A percentile compares a stretch with the other conserved stretches of the same genome.
Evolutionary conservation across 1,140 invertebrate species (phyloP).

Genomic region (Triops longicaudatus): DNA sequence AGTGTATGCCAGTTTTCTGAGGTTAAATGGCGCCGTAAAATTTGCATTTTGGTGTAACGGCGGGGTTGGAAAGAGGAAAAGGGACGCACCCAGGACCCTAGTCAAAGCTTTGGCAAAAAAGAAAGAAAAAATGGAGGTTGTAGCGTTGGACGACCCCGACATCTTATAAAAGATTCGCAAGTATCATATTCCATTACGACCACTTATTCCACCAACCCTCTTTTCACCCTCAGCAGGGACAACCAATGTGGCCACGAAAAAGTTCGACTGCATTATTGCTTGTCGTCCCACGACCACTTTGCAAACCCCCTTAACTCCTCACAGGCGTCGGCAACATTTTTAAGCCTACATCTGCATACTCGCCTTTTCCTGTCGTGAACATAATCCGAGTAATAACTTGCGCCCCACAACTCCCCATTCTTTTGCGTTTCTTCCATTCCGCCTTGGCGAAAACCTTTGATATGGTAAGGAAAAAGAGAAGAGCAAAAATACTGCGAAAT

Average conservation of each 20-base stretch:
- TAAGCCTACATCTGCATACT: constrained; percentile 1
- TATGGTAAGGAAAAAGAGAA: too few species aligned
- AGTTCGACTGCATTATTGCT: neutral
- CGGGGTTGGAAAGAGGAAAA: neutral
- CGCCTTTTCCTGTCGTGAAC: neutral
- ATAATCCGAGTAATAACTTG: neutral
- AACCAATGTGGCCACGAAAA: neutral
- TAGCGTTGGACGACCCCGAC: neutral
- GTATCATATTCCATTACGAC: constrained; percentile 12
- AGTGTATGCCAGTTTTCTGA: constrained; percentile 13
- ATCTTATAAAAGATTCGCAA: constrained; percentile 3
- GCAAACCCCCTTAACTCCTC: neutral
- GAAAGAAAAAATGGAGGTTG: neutral
- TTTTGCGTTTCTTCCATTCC: too few species aligned
- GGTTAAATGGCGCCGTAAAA: constrained; percentile 7
- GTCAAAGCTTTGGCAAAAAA: neutral
- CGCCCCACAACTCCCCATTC: neutral
- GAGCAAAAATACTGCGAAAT: too few species aligned
- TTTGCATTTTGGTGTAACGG: neutral
- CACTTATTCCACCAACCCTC: neutral
- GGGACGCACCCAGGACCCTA: neutral
- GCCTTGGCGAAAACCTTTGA: too few species aligned
- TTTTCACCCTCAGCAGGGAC: neutral
- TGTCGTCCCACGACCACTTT: neutral
- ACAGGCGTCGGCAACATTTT: neutral